Base-by-base conservation (phyloP, 2,888 invertebrate genomes). In the Ernsta delagoae region DNA sequence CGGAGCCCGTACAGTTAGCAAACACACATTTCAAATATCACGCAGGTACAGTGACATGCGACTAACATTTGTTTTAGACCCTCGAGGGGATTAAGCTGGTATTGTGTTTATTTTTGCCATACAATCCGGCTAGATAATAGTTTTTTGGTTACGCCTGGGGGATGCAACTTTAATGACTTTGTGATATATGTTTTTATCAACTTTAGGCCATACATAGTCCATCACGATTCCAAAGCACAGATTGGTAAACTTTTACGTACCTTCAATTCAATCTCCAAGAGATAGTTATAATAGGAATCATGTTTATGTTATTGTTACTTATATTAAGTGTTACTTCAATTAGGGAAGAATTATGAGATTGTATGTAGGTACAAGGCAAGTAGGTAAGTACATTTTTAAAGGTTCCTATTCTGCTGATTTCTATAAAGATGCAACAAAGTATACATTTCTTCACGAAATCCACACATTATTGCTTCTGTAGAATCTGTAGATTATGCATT, bases 1-100 rank as follows among this genome's bases (percentile, higher is more conserved):
- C 9, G 24, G 50, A 53, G 24, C 8, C 50, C 5, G 50, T 45
- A 67, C 54, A 34, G 34, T 66, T 41, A 45, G 41, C 67, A 60
- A 60, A 65, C 50, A 65, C 50, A 61, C 61, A 67, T 34, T 67
- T 61, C 56, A 67, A 67, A 67, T 56, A 67, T 61, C 61, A 56
- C 66, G 60, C 66, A 61, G 48, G 54, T 48, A 71, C 65, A 65
- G 59, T 73, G 72, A 70, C 73, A 73, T 63, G 57, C 65, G 67
- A 66, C 73, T 71, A 74, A 71, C 70, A 72, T 74, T 75, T 74
- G 74, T 75, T 74, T 72, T 71, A 63, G 71, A 65, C 71, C 72
- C 74, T 70, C 72, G 16, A 53, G 61, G 74, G 72, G 68, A 70
- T 73, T 73, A 70, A 70, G 70, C 63, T 70, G 71, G 69, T 64